Conservation (phyloP, 2,113 vertebrate genomes). For the Percopsis transmontana region DNA sequence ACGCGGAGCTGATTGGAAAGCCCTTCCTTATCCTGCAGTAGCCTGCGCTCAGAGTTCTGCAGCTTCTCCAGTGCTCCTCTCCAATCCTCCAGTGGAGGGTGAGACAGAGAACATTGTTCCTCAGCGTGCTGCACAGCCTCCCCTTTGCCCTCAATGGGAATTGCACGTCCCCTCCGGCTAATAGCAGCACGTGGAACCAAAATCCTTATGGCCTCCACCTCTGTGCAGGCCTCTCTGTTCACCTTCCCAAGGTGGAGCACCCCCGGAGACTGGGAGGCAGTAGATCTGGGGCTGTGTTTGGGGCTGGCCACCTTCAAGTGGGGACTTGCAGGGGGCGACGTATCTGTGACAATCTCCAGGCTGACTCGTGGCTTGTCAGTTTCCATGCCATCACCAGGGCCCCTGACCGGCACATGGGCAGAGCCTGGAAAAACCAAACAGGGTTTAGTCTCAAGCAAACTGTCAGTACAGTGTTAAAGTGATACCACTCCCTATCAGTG, state of each 20-base stretch:
- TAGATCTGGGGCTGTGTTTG: conserved; percentile 75
- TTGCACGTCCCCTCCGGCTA: conserved; percentile 65
- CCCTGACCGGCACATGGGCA: conserved; percentile 79
- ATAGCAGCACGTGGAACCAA: conserved; percentile 92
- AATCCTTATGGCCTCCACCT: conserved; percentile 91
- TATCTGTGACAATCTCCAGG: conserved; percentile 71
- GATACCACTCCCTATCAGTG: not conserved
- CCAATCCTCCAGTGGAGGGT: conserved; percentile 81
- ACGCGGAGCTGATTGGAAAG: conserved; percentile 92
- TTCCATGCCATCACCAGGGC: conserved; percentile 98
- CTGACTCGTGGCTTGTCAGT: conserved; percentile 78
- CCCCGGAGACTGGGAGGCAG: conserved; percentile 76
- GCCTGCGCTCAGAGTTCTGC: conserved; percentile 88
- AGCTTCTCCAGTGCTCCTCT: conserved; percentile 85
- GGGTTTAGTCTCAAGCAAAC: not conserved
- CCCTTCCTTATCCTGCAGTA: conserved; percentile 96
- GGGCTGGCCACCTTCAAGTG: conserved; percentile 55
- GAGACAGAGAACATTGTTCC: conserved; percentile 68
- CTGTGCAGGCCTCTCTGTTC: conserved; percentile 82
- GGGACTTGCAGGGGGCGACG: conserved; percentile 20
- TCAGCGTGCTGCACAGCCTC: conserved; percentile 75
- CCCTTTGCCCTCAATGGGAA: conserved; percentile 71
- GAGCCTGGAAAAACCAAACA: conserved; percentile 38
- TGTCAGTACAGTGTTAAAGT: not conserved
- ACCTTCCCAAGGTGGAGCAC: conserved; percentile 91